phyloP scores from a whole-genome alignment of 1,140 invertebrate species.

The Drosophila yakuba region DNA sequence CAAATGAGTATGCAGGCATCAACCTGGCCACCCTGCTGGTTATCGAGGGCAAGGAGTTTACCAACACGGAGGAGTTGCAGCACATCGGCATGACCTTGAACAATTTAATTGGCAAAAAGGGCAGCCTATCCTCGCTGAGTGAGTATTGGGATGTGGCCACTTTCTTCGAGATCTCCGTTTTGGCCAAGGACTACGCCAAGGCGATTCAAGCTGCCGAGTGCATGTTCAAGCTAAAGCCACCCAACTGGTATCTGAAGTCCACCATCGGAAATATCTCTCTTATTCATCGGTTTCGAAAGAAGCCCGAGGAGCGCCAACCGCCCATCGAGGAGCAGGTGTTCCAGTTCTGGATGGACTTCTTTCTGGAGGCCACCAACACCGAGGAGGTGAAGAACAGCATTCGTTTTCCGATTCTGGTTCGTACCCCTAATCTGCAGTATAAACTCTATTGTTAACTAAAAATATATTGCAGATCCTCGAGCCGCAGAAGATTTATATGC shows the following conservation, averaged over 20 bases:
- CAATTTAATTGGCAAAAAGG: constrained; percentile 99
- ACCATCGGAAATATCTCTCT: constrained; percentile 99
- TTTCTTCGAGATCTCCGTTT: constrained; percentile 99
- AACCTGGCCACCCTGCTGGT: constrained; percentile 99
- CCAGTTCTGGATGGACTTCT: constrained; percentile 99
- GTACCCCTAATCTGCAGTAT: background rate
- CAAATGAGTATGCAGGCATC: constrained; percentile 99
- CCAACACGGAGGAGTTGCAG: constrained; percentile 95
- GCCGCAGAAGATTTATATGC: constrained; percentile 96
- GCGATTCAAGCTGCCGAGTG: constrained; percentile 99
- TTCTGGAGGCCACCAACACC: constrained; percentile 93
- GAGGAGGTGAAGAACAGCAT: constrained; percentile 91
- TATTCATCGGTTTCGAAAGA: constrained; percentile 96
- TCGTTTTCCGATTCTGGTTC: constrained; percentile 91
- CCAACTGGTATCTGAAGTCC: constrained; percentile 99
- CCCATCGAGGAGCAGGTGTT: constrained; percentile 95
- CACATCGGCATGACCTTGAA: constrained; percentile 95
- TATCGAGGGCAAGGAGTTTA: constrained; percentile 98
- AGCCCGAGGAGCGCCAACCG: constrained; percentile 88
- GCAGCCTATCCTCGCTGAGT: constrained; percentile 94
- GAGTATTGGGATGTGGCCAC: constrained; percentile 99
- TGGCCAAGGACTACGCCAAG: constrained; percentile 98
- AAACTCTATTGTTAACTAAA: background rate
- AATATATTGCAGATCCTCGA: constrained; percentile 91
- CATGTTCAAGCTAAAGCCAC: constrained; percentile 99